Evolutionary conservation across 2,888 invertebrate genomes (phyloP), one percentile per base, ranked within the genome.

Genomic region (Neoascia interrupta): DNA sequence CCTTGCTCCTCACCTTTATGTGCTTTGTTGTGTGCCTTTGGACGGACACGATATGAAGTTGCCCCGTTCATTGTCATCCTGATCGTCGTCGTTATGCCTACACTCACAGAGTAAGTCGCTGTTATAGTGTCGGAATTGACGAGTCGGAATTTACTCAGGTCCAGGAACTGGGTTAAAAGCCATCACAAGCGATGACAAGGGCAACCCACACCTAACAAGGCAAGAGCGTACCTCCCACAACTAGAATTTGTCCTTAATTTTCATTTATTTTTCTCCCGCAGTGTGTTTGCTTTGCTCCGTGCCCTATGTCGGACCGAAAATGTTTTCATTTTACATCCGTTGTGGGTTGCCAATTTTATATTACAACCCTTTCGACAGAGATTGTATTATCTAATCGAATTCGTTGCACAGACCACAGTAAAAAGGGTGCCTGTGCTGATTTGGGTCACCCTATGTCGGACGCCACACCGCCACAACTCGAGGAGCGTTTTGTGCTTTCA

Each of bases 241-340:
- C 8, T 43, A n/a, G n/a, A 41, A 16, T n/a, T n/a, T n/a, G n/a
- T 54, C 39, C 31, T 61, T 68, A 39, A 53, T 60, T 74, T 66
- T 74, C 51, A 66, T 73, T 64, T 73, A 74, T 23, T 74, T 60
- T 47, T 54, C n/a, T n/a, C n/a, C n/a, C n/a, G n/a, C n/a, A n/a
- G n/a, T n/a, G n/a, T n/a, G n/a, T n/a, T n/a, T n/a, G 23, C 37
- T 60, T 54, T 66, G 31, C 21, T 23, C 26, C n/a, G 28, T 61
- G 18, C n/a, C n/a, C 19, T 36, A 19, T 51, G 31, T n/a, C 16
- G 45, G 51, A 31, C 39, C 16, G 45, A n/a, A 68, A 68, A 54
- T 49, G 60, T 74, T 74, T 74, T 74, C 60, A 68, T 68, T 74
- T 68, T 34, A 54, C 68, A 54, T 18, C 61, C 68, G 45, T 68